Base-by-base conservation (phyloP, 2,797 vertebrate genomes). In the Hypotaenidia okinawae region DNA sequence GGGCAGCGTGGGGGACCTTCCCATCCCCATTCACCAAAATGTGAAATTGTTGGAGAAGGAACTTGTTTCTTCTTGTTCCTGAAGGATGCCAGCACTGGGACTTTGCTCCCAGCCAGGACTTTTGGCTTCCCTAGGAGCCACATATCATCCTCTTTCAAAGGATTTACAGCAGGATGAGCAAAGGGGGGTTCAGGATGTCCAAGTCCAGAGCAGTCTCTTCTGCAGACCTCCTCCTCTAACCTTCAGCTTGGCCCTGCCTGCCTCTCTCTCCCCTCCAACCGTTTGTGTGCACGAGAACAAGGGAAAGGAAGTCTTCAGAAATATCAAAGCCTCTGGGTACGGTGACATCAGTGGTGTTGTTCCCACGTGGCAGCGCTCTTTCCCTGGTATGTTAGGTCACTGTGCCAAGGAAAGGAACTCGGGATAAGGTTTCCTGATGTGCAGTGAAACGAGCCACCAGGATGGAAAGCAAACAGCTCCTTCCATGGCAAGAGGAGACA, bases 121-220 rank as follows among this genome's bases (percentile, higher is more conserved):
- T 68, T 32, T 54, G 17, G 58, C 51, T 78, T 28, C 54, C 17
- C 12, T 0, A 0, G 1, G 0, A 0, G 1, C 90, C 16, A 14
- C 17, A 13, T 52, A 30, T 49, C 73, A 3, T 16, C 45, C 5
- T 39, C 3, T 3, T 27, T 3, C 58, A 63, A 49, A 67, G 49
- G 32, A 77, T 69, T 83, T 83, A 13, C 0, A 10, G 74, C 72
- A 49, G 16, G 68, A 76, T 51, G 77, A 86, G 86, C 64, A 2
- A 7, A 28, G 11, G n/a, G 3, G 3, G 27, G 77, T 73, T 57
- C 35, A 51, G 61, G 25, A 86, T 18, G 64, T 68, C 90, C 37
- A 39, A 87, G 78, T n/a, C 70, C 57, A 84, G 84, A 74, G n/a
- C 2, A 0, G 59, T 57, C 13, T 63, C 39, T 47, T 84, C 84